These are phyloP conservation scores for Eurystomus glaucurus DNA, from an alignment of 2,797 vertebrate species.

Conservation along the genomic window DNA sequence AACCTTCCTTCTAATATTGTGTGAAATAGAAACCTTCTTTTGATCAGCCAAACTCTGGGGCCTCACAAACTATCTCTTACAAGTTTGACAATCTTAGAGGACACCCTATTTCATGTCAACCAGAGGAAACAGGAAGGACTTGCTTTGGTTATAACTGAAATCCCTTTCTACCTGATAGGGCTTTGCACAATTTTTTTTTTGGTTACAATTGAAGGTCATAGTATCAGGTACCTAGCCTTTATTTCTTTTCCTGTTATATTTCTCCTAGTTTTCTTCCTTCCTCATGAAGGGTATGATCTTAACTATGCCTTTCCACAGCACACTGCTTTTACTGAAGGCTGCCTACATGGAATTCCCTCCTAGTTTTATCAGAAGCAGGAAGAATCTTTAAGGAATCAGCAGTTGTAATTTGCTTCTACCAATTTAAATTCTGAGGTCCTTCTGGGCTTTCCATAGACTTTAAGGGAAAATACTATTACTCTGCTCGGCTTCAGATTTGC, in stretches of 20 bases:
- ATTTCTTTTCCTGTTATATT: neutral
- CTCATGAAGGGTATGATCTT: neutral
- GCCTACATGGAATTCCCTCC: neutral
- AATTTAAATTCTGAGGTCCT: neutral
- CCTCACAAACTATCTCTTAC: neutral
- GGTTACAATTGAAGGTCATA: neutral
- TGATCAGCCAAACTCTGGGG: neutral
- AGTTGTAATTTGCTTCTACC: constrained; percentile 21
- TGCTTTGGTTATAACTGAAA: neutral
- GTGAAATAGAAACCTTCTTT: neutral
- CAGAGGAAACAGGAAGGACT: neutral
- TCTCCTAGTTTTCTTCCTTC: neutral
- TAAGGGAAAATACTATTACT: constrained; percentile 14
- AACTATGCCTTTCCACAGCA: neutral
- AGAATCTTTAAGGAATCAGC: neutral
- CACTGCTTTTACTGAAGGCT: neutral
- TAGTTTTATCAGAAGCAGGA: neutral
- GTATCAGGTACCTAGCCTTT: neutral
- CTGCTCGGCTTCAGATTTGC: constrained; percentile 26
- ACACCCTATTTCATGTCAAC: neutral
- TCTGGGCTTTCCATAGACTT: constrained; percentile 25
- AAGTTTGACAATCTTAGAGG: neutral
- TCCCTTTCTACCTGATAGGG: neutral
- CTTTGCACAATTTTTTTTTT: neutral
- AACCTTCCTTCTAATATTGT: neutral